phyloP scores from a whole-genome alignment of 2,888 invertebrate species.

The Rhingia rostrata region DNA sequence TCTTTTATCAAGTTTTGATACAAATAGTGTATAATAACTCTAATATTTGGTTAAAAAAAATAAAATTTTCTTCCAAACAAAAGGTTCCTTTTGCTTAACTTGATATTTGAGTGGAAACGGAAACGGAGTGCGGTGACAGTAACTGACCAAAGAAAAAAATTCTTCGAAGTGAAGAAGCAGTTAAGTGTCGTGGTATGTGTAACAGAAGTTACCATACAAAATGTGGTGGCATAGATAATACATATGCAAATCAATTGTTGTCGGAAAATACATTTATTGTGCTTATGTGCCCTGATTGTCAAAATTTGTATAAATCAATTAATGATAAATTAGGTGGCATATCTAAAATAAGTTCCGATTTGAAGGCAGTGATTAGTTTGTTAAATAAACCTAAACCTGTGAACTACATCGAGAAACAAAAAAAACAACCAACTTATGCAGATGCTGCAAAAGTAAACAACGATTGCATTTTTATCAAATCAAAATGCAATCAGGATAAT shows the following conservation, averaged over 20 bases:
- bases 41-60: too few relatives aligned
- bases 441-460: background rate
- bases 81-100: too few relatives aligned
- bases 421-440: background rate
- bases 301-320: background rate
- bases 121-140: background rate
- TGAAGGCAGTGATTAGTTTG: too few relatives aligned
- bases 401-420: background rate
- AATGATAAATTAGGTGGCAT: background rate
- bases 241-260: background rate
- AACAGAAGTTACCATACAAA: background rate
- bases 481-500: constrained; percentile 5
- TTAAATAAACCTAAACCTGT: too few relatives aligned
- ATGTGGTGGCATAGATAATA: background rate
- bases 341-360: background rate
- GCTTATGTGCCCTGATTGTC: background rate
- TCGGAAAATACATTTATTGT: background rate
- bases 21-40: too few relatives aligned
- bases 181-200: background rate
- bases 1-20: too few relatives aligned
- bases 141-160: background rate
- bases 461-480: background rate
- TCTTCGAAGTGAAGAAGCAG: background rate
- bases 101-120: background rate
- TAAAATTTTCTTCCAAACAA: too few relatives aligned